A percentile compares a stretch with the other conserved stretches of the same genome.
Evolutionary conservation across 1,140 invertebrate species (phyloP).

Genomic region (Ostrea edulis): DNA sequence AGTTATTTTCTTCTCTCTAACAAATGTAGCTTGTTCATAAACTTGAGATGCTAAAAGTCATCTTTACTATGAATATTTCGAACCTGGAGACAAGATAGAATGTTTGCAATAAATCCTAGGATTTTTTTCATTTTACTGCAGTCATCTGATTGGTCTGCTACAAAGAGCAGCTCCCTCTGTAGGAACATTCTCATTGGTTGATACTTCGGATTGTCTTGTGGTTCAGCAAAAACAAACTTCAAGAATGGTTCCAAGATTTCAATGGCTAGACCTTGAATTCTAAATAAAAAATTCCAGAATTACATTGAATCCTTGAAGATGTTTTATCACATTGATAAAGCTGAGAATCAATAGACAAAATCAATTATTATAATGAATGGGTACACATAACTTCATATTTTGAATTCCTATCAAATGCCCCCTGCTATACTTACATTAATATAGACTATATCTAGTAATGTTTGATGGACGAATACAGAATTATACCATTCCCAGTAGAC

Average conservation of each 20-base stretch:
- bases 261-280: constrained; percentile 51
- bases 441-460: too few relatives aligned
- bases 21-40: too few relatives aligned
- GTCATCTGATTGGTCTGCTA: constrained; percentile 12
- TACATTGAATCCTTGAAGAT: background rate
- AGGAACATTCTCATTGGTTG: constrained; percentile 51
- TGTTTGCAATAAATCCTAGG: background rate
- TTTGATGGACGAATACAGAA: too few relatives aligned
- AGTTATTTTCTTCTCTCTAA: too few relatives aligned
- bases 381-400: too few relatives aligned
- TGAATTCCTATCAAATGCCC: too few relatives aligned
- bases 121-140: background rate
- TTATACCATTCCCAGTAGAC: too few relatives aligned
- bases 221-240: constrained; percentile 65
- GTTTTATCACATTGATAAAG: too few relatives aligned
- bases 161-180: constrained; percentile 41
- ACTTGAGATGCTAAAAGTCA: too few relatives aligned
- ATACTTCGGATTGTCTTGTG: constrained; percentile 57
- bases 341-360: too few relatives aligned
- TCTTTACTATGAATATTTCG: background rate
- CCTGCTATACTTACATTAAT: too few relatives aligned
- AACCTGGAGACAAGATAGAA: constrained; percentile 37
- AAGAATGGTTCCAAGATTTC: constrained; percentile 61
- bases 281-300: constrained; percentile 46
- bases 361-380: too few relatives aligned